phyloP scores from a whole-genome alignment of 2,888 invertebrate species.

The Tachina grossa region DNA sequence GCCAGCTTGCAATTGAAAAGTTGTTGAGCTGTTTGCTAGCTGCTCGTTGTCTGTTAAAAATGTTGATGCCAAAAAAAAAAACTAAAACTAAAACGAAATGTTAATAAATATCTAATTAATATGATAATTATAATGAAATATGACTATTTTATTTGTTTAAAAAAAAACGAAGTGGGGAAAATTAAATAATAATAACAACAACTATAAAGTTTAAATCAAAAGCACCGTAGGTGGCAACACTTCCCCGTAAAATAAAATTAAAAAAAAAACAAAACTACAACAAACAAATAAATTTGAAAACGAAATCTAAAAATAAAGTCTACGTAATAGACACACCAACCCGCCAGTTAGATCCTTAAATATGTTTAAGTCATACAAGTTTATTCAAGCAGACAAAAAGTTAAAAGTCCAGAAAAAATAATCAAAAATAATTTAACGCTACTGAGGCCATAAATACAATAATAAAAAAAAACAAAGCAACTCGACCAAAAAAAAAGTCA shows the following conservation, averaged over 20 bases:
- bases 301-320: constrained; percentile 15
- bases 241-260: constrained; percentile 30
- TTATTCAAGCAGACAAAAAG: constrained; percentile 58
- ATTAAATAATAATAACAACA: constrained; percentile 50
- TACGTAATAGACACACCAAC: constrained; percentile 4
- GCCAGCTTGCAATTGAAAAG: constrained; percentile 39
- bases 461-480: constrained; percentile 39
- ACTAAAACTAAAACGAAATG: constrained; percentile 28
- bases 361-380: constrained; percentile 45
- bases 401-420: constrained; percentile 19
- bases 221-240: constrained; percentile 67
- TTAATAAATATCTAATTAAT: constrained; percentile 65
- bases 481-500: constrained; percentile 60
- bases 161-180: neutral
- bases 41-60: neutral
- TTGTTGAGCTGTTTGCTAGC: neutral
- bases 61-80: neutral
- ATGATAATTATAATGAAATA: constrained; percentile 68
- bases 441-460: constrained; percentile 1
- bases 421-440: neutral
- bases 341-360: constrained; percentile 3
- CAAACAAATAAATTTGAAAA: neutral
- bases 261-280: neutral
- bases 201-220: constrained; percentile 53
- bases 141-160: constrained; percentile 31